Conservation (phyloP, 2,113 vertebrate genomes). For the Xenus cinereus region DNA sequence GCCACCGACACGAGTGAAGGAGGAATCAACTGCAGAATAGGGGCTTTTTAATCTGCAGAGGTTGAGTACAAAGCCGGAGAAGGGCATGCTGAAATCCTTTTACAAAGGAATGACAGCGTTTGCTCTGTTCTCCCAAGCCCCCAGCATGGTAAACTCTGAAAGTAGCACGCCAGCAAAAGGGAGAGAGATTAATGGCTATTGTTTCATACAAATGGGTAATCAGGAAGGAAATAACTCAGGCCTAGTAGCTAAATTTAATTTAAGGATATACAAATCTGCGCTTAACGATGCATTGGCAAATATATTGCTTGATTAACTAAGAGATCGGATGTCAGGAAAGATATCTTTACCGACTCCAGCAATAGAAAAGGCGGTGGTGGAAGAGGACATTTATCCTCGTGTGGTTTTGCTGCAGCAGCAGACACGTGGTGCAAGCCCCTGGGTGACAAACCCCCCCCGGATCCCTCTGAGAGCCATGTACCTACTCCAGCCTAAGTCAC, state of each 20-base stretch:
- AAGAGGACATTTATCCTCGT: not conserved
- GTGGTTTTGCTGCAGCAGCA: not conserved
- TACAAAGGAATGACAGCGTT: not conserved
- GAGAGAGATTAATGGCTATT: not conserved
- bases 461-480: no score
- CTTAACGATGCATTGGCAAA: not conserved
- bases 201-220: not conserved
- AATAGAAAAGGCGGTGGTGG: not conserved
- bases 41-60: not conserved
- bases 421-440: accelerated
- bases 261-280: not conserved
- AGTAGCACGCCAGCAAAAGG: not conserved
- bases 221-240: not conserved
- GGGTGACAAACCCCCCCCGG: accelerated
- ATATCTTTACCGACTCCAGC: accelerated
- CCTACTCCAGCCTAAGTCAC: accelerated
- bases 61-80: not conserved
- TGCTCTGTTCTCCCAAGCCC: not conserved
- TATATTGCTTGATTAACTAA: not conserved
- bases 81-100: not conserved
- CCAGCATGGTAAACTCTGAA: not conserved
- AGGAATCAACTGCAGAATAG: not conserved
- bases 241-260: not conserved
- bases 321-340: not conserved
- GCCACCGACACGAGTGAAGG: not conserved